These are phyloP conservation scores for Heterodera filipjevi DNA, from an alignment of 2,888 invertebrate species.

Conservation along the genomic window DNA sequence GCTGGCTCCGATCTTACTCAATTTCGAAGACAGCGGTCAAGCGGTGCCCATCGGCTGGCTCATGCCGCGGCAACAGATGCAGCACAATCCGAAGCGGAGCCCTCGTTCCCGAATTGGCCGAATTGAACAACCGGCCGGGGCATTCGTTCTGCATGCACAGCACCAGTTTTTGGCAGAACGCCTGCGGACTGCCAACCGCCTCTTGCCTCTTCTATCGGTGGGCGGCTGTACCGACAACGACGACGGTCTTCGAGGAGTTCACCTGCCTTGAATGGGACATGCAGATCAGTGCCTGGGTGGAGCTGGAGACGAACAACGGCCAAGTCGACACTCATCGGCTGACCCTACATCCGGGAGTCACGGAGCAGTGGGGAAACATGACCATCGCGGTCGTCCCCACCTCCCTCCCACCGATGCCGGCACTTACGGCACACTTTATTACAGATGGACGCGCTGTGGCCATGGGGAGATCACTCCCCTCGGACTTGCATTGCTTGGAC, in stretches of 20 bases:
- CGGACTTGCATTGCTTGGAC: slow-evolving; percentile 7
- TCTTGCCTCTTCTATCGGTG: not conserved
- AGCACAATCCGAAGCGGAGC: no score
- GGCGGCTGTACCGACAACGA: not conserved
- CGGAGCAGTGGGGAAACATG: not conserved
- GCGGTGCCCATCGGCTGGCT: not conserved
- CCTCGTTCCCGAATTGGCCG: no score
- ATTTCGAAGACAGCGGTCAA: not conserved
- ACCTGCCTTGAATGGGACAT: no score
- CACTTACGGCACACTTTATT: not conserved
- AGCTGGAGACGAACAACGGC: no score
- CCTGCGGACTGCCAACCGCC: not conserved
- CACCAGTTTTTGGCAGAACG: not conserved
- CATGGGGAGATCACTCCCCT: not conserved
- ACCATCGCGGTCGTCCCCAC: not conserved
- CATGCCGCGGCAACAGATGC: no score
- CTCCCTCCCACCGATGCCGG: not conserved
- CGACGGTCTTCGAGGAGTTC: no score
- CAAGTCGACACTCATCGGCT: no score
- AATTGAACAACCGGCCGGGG: no score
- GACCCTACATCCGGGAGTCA: slow-evolving; percentile 9
- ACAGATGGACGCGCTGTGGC: slow-evolving; percentile 1
- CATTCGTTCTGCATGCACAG: no score
- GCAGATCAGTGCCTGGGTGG: no score
- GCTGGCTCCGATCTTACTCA: not conserved